Conservation (phyloP, 2,797 vertebrate species). For the Halcyon chelicuti region DNA sequence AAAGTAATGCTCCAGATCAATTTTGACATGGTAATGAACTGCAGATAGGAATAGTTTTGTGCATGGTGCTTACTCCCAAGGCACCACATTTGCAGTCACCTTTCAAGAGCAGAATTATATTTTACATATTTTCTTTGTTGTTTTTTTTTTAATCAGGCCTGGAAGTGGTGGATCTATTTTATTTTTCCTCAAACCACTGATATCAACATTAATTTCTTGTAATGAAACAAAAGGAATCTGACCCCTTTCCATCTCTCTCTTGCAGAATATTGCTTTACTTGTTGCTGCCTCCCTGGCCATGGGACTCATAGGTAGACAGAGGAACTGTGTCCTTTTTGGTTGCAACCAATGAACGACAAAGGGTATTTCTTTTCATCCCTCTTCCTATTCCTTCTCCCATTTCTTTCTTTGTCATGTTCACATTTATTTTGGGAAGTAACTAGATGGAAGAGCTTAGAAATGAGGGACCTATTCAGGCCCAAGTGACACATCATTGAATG, state of each 20-base stretch:
- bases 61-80: neutral
- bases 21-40: neutral
- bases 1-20: neutral
- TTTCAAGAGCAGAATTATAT: neutral
- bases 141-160: neutral
- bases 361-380: neutral
- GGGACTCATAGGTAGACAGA: neutral
- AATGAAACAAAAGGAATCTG: neutral
- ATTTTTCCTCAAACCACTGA: neutral
- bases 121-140: neutral
- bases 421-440: neutral
- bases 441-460: neutral
- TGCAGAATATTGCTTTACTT: neutral
- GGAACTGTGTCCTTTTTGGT: neutral
- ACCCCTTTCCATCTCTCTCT: neutral
- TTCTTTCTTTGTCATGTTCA: neutral
- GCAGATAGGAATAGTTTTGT: neutral
- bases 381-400: neutral
- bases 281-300: neutral
- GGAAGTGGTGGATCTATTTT: neutral
- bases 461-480: neutral
- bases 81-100: neutral
- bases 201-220: neutral
- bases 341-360: neutral
- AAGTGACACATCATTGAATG: neutral